phyloP scores from a whole-genome alignment of 2,113 vertebrate genomes.

The Phrynosoma platyrhinos region DNA sequence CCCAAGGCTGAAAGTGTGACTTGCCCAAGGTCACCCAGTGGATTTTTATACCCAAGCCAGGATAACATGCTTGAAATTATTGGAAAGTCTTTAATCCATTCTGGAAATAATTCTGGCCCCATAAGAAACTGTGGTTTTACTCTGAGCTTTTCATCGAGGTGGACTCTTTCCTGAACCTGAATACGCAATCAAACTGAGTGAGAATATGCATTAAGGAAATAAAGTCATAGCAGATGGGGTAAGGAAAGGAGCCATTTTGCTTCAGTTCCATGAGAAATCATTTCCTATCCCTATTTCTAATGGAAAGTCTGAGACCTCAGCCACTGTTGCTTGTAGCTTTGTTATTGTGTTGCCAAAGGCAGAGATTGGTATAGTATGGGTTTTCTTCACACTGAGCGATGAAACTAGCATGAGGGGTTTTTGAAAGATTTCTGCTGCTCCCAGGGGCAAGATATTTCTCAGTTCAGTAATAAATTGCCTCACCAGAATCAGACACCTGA shows the following conservation, averaged over 20 bases:
- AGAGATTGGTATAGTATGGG: conserved; percentile 22
- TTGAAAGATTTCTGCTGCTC: conserved; percentile 47
- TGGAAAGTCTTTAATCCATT: no score
- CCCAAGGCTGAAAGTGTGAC: no score
- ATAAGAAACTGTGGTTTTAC: no score
- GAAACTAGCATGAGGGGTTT: conserved; percentile 37
- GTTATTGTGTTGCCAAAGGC: conserved; percentile 62
- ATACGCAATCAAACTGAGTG: no score
- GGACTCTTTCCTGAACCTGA: no score
- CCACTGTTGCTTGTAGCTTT: conserved; percentile 60
- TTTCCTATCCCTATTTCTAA: conserved; percentile 45
- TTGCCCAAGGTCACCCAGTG: no score
- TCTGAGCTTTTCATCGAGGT: no score
- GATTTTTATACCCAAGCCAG: no score
- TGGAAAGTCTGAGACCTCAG: conserved; percentile 60
- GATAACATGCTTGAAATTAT: no score
- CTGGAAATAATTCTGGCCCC: no score
- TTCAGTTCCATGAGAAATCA: conserved; percentile 54
- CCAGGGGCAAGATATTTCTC: conserved; percentile 53
- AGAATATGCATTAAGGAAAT: no score
- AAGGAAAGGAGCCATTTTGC: conserved; percentile 30
- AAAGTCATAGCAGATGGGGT: no score
- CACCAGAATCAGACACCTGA: conserved; percentile 5
- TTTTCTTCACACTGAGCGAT: conserved; percentile 40
- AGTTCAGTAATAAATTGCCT: conserved; percentile 59